These are phyloP conservation scores for Prenolepis imparis DNA, from an alignment of 2,888 invertebrate species.

Conservation along the genomic window DNA sequence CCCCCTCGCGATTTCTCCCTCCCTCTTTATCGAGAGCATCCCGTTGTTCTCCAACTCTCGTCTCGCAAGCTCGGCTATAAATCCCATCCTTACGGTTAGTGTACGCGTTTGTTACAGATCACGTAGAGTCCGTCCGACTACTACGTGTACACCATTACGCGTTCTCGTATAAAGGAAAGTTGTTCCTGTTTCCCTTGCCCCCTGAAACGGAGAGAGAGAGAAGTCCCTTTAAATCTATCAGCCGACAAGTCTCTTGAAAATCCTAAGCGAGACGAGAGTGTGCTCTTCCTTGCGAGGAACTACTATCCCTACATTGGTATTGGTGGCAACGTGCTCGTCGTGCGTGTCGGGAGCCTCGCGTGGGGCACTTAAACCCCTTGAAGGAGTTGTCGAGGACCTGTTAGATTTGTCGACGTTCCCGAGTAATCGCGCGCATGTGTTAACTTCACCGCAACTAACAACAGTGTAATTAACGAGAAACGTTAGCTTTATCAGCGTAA, in stretches of 20 bases:
- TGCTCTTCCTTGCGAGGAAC: neutral
- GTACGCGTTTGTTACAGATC: constrained; percentile 50
- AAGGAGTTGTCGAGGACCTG: constrained; percentile 11
- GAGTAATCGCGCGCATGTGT: constrained; percentile 11
- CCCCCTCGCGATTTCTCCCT: constrained; percentile 39
- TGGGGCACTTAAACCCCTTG: constrained; percentile 1
- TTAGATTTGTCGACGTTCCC: constrained; percentile 28
- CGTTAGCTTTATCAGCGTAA: neutral
- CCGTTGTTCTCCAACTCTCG: constrained; percentile 17
- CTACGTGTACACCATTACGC: constrained; percentile 8
- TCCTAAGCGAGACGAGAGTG: neutral
- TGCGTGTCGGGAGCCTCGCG: neutral
- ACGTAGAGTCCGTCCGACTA: constrained; percentile 32
- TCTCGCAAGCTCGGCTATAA: constrained; percentile 43
- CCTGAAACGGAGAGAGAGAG: neutral
- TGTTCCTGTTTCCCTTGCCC: neutral
- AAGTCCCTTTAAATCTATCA: constrained; percentile 41
- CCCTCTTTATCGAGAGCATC: constrained; percentile 50
- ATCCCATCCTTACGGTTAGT: constrained; percentile 47
- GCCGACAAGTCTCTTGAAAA: constrained; percentile 20
- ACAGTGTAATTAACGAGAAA: constrained; percentile 7
- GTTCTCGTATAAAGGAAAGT: neutral
- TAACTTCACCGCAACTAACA: neutral
- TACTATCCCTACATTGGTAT: neutral
- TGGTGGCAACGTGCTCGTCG: neutral